Conservation (phyloP, 2,888 invertebrate species). For the Saturnia pavonia region DNA sequence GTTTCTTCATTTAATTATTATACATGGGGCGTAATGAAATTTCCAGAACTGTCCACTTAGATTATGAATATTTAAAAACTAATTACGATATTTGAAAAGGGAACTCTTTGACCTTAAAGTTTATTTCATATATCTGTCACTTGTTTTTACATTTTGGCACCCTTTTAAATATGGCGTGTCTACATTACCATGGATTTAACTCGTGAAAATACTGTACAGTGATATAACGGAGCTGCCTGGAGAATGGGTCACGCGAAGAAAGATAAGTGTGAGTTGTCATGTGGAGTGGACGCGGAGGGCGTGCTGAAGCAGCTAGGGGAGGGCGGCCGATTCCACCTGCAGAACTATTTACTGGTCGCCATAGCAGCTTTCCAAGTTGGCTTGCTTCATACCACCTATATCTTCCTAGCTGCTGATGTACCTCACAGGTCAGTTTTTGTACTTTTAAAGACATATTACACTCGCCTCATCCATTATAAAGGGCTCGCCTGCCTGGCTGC, state of each 20-base stretch:
- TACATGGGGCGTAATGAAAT: no score
- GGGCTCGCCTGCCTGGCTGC: neutral
- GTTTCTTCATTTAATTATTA: no score
- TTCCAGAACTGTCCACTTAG: no score
- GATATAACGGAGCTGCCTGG: neutral
- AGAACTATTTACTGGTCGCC: conserved; percentile 63
- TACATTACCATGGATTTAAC: no score
- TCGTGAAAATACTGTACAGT: no score
- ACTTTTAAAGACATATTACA: neutral
- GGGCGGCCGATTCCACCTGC: conserved; percentile 70
- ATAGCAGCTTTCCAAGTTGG: conserved; percentile 71
- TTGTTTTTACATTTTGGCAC: no score
- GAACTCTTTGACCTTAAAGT: no score
- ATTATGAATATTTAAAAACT: no score
- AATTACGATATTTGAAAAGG: no score
- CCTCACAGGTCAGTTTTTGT: conserved; percentile 67
- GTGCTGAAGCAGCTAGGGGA: conserved; percentile 64
- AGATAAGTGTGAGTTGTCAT: conserved; percentile 7
- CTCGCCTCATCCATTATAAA: neutral
- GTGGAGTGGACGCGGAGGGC: conserved; percentile 55
- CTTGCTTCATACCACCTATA: conserved; percentile 72
- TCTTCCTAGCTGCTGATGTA: conserved; percentile 72
- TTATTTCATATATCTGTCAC: no score
- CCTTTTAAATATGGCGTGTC: no score
- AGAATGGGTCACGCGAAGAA: conserved; percentile 1